A percentile compares a stretch with the other conserved stretches of the same genome.
These are phyloP conservation scores for Mohoua ochrocephala DNA, from an alignment of 2,113 vertebrate genomes.

Conservation along the genomic window DNA sequence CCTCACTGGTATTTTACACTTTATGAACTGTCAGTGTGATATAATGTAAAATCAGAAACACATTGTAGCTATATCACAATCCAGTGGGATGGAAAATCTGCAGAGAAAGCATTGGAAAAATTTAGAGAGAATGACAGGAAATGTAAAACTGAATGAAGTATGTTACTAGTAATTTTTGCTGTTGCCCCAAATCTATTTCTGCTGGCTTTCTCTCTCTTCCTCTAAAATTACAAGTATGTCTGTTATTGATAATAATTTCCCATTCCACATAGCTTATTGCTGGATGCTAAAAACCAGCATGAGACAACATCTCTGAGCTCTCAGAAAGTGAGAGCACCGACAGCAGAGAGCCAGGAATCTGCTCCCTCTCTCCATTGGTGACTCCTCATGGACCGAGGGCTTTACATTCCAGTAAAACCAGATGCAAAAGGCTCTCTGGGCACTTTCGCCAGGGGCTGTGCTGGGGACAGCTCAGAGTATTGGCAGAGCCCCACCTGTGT, in stretches of 20 bases:
- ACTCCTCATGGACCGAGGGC: not conserved
- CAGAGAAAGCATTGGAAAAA: not conserved
- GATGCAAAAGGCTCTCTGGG: not conserved
- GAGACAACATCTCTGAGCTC: not conserved
- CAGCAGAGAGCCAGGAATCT: not conserved
- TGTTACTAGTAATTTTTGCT: not conserved
- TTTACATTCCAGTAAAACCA: not conserved
- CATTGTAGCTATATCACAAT: not conserved
- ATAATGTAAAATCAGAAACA: conserved; percentile 24
- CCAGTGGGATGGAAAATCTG: conserved; percentile 18
- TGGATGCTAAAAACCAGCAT: not conserved
- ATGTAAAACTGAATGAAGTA: not conserved
- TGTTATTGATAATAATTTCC: not conserved
- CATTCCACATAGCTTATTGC: not conserved
- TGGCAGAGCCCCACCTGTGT: not conserved
- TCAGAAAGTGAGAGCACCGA: not conserved
- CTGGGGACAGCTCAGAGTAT: not conserved
- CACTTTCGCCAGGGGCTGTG: not conserved
- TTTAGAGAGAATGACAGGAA: not conserved
- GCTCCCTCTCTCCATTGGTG: not conserved
- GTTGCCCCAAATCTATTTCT: not conserved
- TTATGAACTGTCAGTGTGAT: conserved; percentile 39
- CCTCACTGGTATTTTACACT: not conserved
- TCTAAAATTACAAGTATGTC: not conserved
- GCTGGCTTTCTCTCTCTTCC: not conserved